These are phyloP conservation scores for Sus cebifrons DNA, from an alignment of 2,797 vertebrate genomes.

Conservation along the genomic window DNA sequence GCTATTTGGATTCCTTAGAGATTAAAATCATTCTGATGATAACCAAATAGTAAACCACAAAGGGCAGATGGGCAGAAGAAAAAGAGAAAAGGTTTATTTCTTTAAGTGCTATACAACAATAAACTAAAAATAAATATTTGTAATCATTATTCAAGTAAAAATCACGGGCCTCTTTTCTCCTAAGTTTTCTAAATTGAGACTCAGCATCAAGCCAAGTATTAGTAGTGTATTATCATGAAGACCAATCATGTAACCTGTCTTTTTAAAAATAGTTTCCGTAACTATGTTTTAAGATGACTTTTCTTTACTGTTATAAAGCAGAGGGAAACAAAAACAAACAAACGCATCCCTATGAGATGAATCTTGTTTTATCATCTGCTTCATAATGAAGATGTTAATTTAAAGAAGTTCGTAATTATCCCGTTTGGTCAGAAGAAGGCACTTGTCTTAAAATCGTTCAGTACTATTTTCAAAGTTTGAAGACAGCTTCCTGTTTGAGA, in stretches of 20 bases:
- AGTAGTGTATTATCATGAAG: background rate
- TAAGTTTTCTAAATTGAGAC: conserved; percentile 24
- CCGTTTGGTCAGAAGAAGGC: conserved; percentile 70
- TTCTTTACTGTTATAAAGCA: conserved; percentile 54
- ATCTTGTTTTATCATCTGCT: conserved; percentile 65
- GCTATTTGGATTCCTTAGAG: background rate
- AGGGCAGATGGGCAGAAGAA: background rate
- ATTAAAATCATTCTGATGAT: background rate
- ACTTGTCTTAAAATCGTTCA: conserved; percentile 73
- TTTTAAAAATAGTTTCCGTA: conserved; percentile 30
- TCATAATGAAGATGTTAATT: conserved; percentile 72
- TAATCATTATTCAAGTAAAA: conserved; percentile 38
- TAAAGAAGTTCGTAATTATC: conserved; percentile 77
- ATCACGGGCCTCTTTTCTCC: background rate
- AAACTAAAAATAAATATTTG: background rate
- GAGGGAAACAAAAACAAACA: background rate
- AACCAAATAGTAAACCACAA: background rate
- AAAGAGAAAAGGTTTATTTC: background rate
- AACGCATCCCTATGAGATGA: background rate
- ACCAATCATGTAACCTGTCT: conserved; percentile 50
- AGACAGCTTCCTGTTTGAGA: background rate
- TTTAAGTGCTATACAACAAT: background rate
- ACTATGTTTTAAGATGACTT: conserved; percentile 37
- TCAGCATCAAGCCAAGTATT: conserved; percentile 64
- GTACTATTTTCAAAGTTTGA: background rate